Evolutionary conservation across 2,113 vertebrate species (phyloP), one percentile per base, ranked within the genome.

Genomic region (Triplophysa rosa): DNA sequence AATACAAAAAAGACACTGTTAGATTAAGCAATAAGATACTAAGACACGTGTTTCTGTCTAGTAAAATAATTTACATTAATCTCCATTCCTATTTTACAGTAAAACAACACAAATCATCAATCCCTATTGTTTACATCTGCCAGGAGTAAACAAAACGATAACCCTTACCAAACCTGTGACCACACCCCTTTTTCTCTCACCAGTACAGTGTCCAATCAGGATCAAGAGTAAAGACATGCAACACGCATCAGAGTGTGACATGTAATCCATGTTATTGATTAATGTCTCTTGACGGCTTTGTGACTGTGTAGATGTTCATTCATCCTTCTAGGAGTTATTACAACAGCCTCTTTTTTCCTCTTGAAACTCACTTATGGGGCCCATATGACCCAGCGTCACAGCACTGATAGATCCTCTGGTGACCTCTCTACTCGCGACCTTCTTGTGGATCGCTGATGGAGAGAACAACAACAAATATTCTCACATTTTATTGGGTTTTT

Each of bases 391-490:
- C n/a, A 94, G 88, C 0, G 90, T 89, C 56, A 98, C 91, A 0
- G 91, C 89, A 7, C 84, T 91, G 86, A 93, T 93, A 72, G 93
- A 95, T 59, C 89, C 88, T 12, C 88, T 93, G 74, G 89, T 94
- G 88, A 97, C 95, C 84, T 95, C 92, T 87, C 92, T 94, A 87
- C 93, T 93, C 83, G 94, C 92, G 81, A 98, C 95, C 83, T 95
- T 97, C 59, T 81, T 85, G 71, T 96, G 95, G 88, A 98, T 97
- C 14, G 93, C 96, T 98, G 91, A 77, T 1, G 63, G 49, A 67
- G 1, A 47, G 78, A 5, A 0, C 59, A 54, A 13, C 10, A 76
- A 14, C n/a, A 2, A 62, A n/a, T 23, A 47, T 7, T 49, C 4
- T 40, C 11, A 14, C 5, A 37, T 37, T 37, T 37, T 37, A 37